A percentile compares a stretch with the other conserved stretches of the same genome.
Conservation (phyloP, 1,140 invertebrate genomes). For the Cherax destructor region DNA sequence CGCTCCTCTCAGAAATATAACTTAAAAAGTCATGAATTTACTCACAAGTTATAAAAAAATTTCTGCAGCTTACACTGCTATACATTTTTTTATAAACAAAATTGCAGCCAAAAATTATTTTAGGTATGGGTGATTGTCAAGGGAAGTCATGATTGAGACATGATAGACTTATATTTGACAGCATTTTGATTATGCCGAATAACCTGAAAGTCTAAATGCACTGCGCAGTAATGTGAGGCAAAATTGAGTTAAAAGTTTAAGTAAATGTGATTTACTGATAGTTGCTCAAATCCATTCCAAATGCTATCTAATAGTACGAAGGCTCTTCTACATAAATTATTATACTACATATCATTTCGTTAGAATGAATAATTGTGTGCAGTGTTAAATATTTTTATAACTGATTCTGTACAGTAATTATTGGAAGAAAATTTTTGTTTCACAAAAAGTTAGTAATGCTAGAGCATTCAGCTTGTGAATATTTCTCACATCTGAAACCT, state of each 20-base stretch:
- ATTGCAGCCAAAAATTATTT: neutral
- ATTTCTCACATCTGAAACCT: no score
- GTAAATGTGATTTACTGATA: neutral
- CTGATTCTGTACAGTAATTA: no score
- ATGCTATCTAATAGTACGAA: neutral
- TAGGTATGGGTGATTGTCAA: neutral
- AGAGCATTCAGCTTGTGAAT: no score
- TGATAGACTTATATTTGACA: neutral
- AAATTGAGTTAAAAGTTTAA: neutral
- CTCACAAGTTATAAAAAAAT: slow-evolving; percentile 44
- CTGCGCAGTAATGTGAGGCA: neutral
- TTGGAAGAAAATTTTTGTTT: no score
- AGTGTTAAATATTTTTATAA: no score
- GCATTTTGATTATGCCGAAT: neutral
- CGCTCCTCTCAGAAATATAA: slow-evolving; percentile 63
- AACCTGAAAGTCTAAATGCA: neutral
- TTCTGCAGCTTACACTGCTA: neutral
- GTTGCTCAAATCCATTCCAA: slow-evolving; percentile 10
- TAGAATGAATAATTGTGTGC: no score
- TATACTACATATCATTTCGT: no score
- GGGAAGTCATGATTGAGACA: neutral
- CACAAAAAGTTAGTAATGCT: no score
- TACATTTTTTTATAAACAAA: neutral
- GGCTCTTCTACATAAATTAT: no score
- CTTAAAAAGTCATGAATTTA: slow-evolving; percentile 62